phyloP scores from a whole-genome alignment of 2,113 vertebrate species.

The Lucifuga dentata region DNA sequence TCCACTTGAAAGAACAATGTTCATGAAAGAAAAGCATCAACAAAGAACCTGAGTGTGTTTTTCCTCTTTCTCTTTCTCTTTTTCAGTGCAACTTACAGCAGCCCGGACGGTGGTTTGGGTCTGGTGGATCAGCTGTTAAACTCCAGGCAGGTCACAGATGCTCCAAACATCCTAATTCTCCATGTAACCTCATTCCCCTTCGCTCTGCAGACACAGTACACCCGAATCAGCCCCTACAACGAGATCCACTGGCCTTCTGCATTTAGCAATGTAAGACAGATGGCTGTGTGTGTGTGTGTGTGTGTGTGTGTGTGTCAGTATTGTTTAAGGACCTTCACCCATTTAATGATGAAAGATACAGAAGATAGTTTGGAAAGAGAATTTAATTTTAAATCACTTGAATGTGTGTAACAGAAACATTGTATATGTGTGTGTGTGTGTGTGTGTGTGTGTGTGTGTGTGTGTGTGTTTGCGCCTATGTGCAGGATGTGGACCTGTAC shows the following conservation, averaged over 20 bases:
- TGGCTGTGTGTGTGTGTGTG: not conserved
- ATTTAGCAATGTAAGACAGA: slow-evolving; percentile 87
- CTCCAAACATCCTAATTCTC: slow-evolving; percentile 93
- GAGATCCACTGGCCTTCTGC: slow-evolving; percentile 96
- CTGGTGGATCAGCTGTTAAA: slow-evolving; percentile 93
- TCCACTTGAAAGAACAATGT: not conserved
- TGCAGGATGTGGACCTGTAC: slow-evolving; percentile 91
- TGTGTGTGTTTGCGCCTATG: slow-evolving; percentile 27
- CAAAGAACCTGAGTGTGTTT: not conserved
- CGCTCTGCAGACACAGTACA: slow-evolving; percentile 93
- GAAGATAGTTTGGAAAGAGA: no score
- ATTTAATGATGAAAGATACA: no score
- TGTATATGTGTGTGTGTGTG: slow-evolving; percentile 31
- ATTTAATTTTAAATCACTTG: not conserved
- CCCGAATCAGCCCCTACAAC: slow-evolving; percentile 95
- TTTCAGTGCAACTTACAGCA: slow-evolving; percentile 69
- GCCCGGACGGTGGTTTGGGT: slow-evolving; percentile 82
- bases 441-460: no score
- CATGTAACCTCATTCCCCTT: slow-evolving; percentile 98
- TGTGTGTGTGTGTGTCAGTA: not conserved
- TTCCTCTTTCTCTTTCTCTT: slow-evolving; percentile 3
- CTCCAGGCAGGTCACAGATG: slow-evolving; percentile 92
- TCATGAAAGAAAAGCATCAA: not conserved
- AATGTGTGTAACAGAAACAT: not conserved
- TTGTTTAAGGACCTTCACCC: no score